Evolutionary conservation across 2,797 vertebrate species (phyloP).

Genomic region (Trachurus trachurus): DNA sequence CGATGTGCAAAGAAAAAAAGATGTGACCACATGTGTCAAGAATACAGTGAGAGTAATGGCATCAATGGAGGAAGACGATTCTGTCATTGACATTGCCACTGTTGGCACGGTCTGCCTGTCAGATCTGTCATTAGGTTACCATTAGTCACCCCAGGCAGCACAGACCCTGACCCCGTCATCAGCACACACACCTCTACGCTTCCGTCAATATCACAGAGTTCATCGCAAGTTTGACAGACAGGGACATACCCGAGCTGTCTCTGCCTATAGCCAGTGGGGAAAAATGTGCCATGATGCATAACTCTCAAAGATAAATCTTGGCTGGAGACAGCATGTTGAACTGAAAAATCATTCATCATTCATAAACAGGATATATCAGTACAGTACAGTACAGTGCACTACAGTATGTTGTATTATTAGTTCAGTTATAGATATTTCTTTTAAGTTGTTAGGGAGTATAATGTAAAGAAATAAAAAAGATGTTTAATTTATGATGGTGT

Average conservation of each 20-base stretch:
- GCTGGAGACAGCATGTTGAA: slow-evolving; percentile 5
- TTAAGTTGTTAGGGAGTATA: background rate
- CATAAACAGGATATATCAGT: background rate
- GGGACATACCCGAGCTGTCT: slow-evolving; percentile 59
- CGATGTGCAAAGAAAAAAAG: slow-evolving; percentile 16
- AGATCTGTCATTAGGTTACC: slow-evolving; percentile 48
- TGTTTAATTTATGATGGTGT: slow-evolving; percentile 24
- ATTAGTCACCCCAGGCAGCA: slow-evolving; percentile 37
- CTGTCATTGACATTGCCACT: slow-evolving; percentile 20
- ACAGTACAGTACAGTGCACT: background rate
- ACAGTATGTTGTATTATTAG: background rate
- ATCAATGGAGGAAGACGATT: slow-evolving; percentile 32
- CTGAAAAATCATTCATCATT: slow-evolving; percentile 29
- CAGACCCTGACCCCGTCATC: slow-evolving; percentile 33
- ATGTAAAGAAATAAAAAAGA: background rate
- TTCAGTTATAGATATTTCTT: background rate
- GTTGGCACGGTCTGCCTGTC: slow-evolving; percentile 30
- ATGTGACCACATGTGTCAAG: slow-evolving; percentile 65
- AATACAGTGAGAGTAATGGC: slow-evolving; percentile 48
- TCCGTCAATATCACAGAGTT: slow-evolving; percentile 59
- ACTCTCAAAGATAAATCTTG: slow-evolving; percentile 47
- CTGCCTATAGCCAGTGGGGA: slow-evolving; percentile 35
- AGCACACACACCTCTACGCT: slow-evolving; percentile 19
- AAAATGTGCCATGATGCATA: slow-evolving; percentile 39
- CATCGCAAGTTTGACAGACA: slow-evolving; percentile 73